phyloP scores from a whole-genome alignment of 2,888 invertebrate species.

The Epinotia ramella region DNA sequence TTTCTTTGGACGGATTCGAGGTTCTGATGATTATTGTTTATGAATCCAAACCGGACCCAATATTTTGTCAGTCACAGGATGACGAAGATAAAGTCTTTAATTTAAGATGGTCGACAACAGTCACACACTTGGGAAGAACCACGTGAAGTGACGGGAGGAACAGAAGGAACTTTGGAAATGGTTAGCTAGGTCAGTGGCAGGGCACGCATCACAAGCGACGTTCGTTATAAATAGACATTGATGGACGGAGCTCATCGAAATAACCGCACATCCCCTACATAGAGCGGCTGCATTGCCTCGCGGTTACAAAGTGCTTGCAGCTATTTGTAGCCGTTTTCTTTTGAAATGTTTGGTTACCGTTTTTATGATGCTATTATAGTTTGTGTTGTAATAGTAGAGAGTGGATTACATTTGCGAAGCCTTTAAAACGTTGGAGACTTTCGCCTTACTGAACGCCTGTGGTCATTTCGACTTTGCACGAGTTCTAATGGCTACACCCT shows the following conservation, averaged over 20 bases:
- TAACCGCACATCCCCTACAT: slow-evolving; percentile 61
- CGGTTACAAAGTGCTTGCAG: slow-evolving; percentile 38
- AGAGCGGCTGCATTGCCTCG: slow-evolving; percentile 49
- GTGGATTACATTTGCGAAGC: slow-evolving; percentile 15
- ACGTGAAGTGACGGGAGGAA: slow-evolving; percentile 11
- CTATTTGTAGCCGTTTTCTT: slow-evolving; percentile 36
- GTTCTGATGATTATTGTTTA: neutral
- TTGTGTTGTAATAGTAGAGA: slow-evolving; percentile 20
- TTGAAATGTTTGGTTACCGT: slow-evolving; percentile 35
- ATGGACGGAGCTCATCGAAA: slow-evolving; percentile 58
- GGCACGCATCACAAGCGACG: slow-evolving; percentile 53
- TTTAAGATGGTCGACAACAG: too few relatives aligned
- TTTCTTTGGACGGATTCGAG: too few relatives aligned
- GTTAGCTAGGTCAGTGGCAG: slow-evolving; percentile 73
- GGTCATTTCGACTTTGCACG: neutral
- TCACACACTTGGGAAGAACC: slow-evolving; percentile 10
- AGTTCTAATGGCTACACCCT: too few relatives aligned
- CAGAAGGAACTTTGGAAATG: slow-evolving; percentile 27
- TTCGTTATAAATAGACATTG: slow-evolving; percentile 63
- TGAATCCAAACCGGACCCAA: neutral
- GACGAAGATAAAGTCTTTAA: too few relatives aligned
- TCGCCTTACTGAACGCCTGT: neutral
- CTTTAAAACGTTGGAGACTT: slow-evolving; percentile 10
- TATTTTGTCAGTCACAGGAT: neutral
- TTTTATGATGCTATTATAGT: slow-evolving; percentile 35